Base-by-base conservation (phyloP, 92 coral and sea anemone genomes). In the Pocillopora grandis region DNA sequence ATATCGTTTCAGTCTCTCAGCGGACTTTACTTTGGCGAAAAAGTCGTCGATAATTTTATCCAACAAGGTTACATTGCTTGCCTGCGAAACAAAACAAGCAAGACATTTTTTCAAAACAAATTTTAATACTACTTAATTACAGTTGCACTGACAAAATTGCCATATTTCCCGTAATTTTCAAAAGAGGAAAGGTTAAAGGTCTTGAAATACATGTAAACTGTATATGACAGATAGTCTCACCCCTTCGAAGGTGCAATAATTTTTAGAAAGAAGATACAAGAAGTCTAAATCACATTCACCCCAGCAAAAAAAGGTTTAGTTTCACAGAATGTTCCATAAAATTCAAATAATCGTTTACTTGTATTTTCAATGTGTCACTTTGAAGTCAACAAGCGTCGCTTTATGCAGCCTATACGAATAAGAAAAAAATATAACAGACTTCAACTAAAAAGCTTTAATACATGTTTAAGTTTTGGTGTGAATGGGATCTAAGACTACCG, bases 21-120 rank as follows among this genome's bases (percentile, higher is more conserved):
- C 77, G 12, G 77, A 73, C 16, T 73, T 2, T 18, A 73, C 77
- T 15, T 73, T 1, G 3, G 19, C 36, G 20, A 73, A 52, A 73
- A 48, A 52, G 12, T 73, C 2, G 20, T 59, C 20, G 11, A 73
- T 52, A 37, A 73, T 23, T 33, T 49, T 16, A 17, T 73, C 77
- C 77, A 73, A n/a, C 17, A 73, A 49, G 52, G 60, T 73, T 18
- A 33, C 19, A 57, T 73, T 73, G 77, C 52, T 52, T 49, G 62
- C 77, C 77, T 73, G 16, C 2, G 16, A 57, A 5, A 1, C 75
- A 71, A 48, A 73, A 2, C 52, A 69, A 69, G 17, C n/a, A 69
- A 31, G 52, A 2, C 17, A 1, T 31, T 69, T 2, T 69, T 33
- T 13, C 6, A 71, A 36, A 12, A 67, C 23, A 20, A 9, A 11